Conservation (phyloP, 2,113 vertebrate species). For the Sinocyclocheilus grahami region DNA sequence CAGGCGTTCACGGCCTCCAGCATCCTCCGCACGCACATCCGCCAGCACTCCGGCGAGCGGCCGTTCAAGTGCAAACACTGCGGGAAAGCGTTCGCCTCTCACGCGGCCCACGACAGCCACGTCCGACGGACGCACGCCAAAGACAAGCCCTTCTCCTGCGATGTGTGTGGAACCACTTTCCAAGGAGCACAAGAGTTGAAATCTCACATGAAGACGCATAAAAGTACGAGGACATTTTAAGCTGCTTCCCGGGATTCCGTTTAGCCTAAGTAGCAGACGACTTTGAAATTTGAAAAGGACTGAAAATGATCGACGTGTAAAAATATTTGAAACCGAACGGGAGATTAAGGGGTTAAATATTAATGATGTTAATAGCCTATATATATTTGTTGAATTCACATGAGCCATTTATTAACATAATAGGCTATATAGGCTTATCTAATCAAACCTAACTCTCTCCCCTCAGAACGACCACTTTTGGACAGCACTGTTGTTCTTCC, state of each 20-base stretch:
- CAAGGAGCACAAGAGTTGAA: conserved; percentile 72
- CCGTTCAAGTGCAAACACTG: conserved; percentile 98
- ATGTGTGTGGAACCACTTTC: conserved; percentile 79
- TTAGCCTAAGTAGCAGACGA: too few relatives aligned
- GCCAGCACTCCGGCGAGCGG: conserved; percentile 97
- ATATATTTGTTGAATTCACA: not conserved
- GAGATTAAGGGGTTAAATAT: not conserved
- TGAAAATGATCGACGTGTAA: not conserved
- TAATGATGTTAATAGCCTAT: not conserved
- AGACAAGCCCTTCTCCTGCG: conserved; percentile 74
- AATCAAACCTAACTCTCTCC: not conserved
- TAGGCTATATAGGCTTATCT: not conserved
- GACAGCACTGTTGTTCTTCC: conserved; percentile 58
- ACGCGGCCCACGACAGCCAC: conserved; percentile 96
- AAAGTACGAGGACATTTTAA: conserved; percentile 56
- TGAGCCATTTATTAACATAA: too few relatives aligned
- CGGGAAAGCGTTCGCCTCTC: conserved; percentile 95
- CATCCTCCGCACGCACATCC: conserved; percentile 95
- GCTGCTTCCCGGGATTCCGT: not conserved
- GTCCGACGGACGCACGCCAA: conserved; percentile 87
- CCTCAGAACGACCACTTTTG: conserved; percentile 62
- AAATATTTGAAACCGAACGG: not conserved
- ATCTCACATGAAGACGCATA: conserved; percentile 79
- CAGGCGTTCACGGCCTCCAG: conserved; percentile 97
- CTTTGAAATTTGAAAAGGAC: not conserved